Base-by-base conservation (phyloP, 2,113 vertebrate genomes). In the Nothoprocta pentlandii region DNA sequence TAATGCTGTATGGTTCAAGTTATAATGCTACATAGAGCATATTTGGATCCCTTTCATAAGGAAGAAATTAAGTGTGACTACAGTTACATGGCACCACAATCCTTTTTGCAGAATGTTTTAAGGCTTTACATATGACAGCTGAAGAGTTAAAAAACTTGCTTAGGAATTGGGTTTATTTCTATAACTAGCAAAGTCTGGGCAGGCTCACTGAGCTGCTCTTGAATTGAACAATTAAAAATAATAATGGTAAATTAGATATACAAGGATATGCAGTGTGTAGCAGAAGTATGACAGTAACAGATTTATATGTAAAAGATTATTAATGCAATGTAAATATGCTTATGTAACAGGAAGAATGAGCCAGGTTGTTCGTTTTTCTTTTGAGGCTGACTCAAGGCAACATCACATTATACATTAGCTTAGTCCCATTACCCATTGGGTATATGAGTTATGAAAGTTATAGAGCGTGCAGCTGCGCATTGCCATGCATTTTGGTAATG, bases 301-400 rank as follows among this genome's bases (percentile, higher is more conserved):
- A 78, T 87, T 61, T 61, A 44, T 88, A 4, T 42, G 20, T 49
- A 71, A 73, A 81, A 81, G 69, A 70, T 94, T 71, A 71, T 84
- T 84, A 93, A 89, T 87, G 32, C 0, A 1, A 44, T 73, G 5
- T 75, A n/a, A 76, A 71, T 79, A 22, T 13, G 4, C 21, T 81
- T 85, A 22, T 10, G 22, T 67, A 77, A 69, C 15, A 91, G 41
- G 64, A 91, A 87, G 85, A 89, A 76, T 66, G 20, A 89, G 49
- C 62, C 58, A 49, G 6, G 79, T 25, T 66, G 61, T 81, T 95
- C 42, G 58, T 96, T 81, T 16, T 78, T 93, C 64, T 92, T 89
- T 34, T n/a, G 42, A 81, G 61, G 25, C 61, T n/a, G 32, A 69
- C 46, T 88, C n/a, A 66, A 82, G 78, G n/a, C 54, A 79, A 46